phyloP scores from a whole-genome alignment of 2,888 invertebrate genomes.

The Caenorhabditis sinica region DNA sequence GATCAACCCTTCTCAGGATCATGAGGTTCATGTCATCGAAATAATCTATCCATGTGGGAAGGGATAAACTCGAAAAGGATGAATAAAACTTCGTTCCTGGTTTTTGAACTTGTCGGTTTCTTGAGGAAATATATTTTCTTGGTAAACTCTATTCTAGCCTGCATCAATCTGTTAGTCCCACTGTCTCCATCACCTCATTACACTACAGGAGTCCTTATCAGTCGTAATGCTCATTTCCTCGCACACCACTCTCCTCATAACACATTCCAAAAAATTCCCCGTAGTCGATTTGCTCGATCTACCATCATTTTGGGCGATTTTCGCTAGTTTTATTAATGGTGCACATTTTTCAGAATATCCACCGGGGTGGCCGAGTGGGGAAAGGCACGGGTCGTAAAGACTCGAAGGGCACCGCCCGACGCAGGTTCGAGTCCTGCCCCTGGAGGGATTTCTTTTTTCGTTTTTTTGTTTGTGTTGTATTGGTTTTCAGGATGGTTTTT shows the following conservation, averaged over 20 bases:
- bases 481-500: not conserved
- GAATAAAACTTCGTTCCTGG: not conserved
- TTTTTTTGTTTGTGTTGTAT: not conserved
- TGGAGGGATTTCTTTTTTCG: not conserved
- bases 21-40: not conserved
- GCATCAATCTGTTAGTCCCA: no score
- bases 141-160: no score
- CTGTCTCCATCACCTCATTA: no score
- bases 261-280: not conserved
- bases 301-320: not conserved
- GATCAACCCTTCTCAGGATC: not conserved
- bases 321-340: not conserved
- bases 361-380: constrained; percentile 7
- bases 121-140: not conserved
- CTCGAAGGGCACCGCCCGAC: not conserved
- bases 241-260: not conserved
- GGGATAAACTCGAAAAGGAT: not conserved
- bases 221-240: no score
- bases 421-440: constrained; percentile 8
- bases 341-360: constrained; percentile 8
- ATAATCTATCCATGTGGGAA: constrained; percentile 7
- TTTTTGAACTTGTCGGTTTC: not conserved
- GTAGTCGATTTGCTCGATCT: not conserved
- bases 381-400: not conserved
- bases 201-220: no score